Evolutionary conservation across 2,797 vertebrate species (phyloP).

Genomic region (Spizella passerina): DNA sequence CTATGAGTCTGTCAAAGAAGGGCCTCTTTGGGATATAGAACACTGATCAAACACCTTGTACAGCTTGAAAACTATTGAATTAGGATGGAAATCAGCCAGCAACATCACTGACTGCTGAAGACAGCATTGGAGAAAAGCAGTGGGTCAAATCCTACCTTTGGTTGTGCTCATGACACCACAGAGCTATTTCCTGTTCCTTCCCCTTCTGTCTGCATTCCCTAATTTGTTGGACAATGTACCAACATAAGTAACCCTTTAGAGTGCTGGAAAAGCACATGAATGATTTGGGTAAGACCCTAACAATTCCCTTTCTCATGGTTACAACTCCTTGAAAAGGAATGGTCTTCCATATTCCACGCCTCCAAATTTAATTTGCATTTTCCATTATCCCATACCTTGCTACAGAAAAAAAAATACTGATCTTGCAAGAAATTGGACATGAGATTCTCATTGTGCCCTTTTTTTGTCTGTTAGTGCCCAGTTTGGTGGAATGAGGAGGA

Average conservation of each 20-base stretch:
- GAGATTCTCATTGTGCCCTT: neutral
- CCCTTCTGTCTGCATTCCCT: neutral
- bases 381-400: neutral
- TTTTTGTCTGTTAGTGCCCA: neutral
- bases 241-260: neutral
- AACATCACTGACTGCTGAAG: neutral
- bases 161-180: neutral
- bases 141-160: neutral
- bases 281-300: neutral
- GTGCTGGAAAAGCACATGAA: neutral
- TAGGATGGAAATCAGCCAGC: neutral
- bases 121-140: neutral
- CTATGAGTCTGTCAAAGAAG: no score
- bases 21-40: no score
- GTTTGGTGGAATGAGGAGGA: neutral
- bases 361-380: neutral
- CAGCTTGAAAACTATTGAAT: neutral
- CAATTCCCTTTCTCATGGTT: neutral
- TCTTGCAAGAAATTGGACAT: neutral
- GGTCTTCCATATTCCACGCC: neutral
- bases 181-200: neutral
- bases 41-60: no score
- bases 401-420: neutral
- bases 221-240: neutral
- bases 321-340: neutral